Conservation (phyloP, 2,888 invertebrate genomes). For the Chrysodeixis includens region DNA sequence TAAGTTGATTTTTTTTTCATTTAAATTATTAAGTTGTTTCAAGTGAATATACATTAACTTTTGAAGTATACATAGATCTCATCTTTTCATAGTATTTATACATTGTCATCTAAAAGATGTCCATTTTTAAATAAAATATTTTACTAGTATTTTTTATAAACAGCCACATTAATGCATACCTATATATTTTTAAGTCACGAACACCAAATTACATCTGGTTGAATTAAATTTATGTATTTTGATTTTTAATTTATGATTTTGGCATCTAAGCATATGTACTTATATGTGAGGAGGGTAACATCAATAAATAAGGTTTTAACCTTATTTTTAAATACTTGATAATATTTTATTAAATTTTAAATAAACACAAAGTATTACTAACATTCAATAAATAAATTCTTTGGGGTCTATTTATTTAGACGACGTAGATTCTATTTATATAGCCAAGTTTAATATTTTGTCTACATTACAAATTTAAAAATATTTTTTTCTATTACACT, state of each 20-base stretch:
- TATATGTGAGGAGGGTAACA: slow-evolving; percentile 17
- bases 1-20: too few species aligned
- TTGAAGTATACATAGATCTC: too few species aligned
- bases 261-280: slow-evolving; percentile 46
- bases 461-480: slow-evolving; percentile 58
- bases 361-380: slow-evolving; percentile 16
- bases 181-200: not conserved
- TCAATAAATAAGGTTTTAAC: slow-evolving; percentile 19
- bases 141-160: too few species aligned
- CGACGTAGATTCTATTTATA: slow-evolving; percentile 28
- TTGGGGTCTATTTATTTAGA: slow-evolving; percentile 25
- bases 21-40: too few species aligned
- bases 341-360: slow-evolving; percentile 15
- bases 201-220: not conserved
- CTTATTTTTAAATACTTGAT: slow-evolving; percentile 10
- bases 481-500: slow-evolving; percentile 57
- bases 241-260: slow-evolving; percentile 10
- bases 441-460: slow-evolving; percentile 46
- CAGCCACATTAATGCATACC: not conserved
- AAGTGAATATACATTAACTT: too few species aligned
- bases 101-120: too few species aligned
- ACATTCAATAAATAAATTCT: slow-evolving; percentile 13
- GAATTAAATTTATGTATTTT: not conserved
- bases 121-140: too few species aligned
- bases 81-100: too few species aligned